Evolutionary conservation across 2,797 vertebrate genomes (phyloP).

Genomic region (Crocodylus rhombifer): DNA sequence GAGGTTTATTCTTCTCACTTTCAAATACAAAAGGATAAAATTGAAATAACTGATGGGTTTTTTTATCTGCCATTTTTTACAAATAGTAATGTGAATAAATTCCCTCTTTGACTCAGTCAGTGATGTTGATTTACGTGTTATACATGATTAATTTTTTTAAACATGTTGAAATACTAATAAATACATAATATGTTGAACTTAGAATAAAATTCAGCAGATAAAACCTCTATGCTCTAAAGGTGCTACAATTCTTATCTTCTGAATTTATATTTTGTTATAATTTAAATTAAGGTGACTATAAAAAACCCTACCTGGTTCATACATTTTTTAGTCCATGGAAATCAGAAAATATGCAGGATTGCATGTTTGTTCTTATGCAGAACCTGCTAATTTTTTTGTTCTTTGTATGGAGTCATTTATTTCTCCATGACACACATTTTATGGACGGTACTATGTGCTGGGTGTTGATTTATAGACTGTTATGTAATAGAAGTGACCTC

Average conservation of each 20-base stretch:
- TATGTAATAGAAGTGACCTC: conserved; percentile 64
- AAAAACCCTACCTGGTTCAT: conserved; percentile 23
- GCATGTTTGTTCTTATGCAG: not conserved
- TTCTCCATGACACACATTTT: conserved; percentile 47
- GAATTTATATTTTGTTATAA: conserved; percentile 19
- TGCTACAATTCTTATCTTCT: conserved; percentile 4
- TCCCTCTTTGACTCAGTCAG: not conserved
- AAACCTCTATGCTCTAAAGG: conserved; percentile 16
- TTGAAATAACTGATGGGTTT: not conserved
- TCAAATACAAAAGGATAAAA: not conserved
- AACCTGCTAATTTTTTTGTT: conserved; percentile 18
- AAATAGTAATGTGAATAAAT: not conserved
- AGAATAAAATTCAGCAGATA: conserved; percentile 22
- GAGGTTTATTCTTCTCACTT: not conserved
- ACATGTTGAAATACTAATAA: not conserved
- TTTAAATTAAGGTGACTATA: conserved; percentile 43
- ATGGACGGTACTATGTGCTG: conserved; percentile 37
- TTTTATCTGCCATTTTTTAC: not conserved
- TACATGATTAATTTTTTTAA: not conserved
- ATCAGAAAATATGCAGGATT: fast-evolving
- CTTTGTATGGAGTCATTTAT: not conserved
- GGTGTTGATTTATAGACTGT: conserved; percentile 61
- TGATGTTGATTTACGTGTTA: not conserved
- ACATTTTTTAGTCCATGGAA: not conserved
- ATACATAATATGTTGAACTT: conserved; percentile 22